Evolutionary conservation across 2,797 vertebrate genomes (phyloP).

Genomic region (Clarias laeviceps): DNA sequence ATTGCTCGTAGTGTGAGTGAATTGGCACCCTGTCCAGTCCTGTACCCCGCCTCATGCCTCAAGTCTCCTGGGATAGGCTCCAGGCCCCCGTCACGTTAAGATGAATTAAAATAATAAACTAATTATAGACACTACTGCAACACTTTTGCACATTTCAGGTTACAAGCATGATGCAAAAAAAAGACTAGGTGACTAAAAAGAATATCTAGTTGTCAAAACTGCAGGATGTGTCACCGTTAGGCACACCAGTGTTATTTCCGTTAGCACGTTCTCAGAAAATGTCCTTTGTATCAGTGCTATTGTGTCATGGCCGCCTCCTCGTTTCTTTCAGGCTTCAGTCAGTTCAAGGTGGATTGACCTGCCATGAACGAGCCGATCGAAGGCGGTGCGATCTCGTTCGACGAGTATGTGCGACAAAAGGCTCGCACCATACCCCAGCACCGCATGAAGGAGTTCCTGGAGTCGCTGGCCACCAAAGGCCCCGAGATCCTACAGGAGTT

Average conservation of each 20-base stretch:
- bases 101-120: too few relatives aligned
- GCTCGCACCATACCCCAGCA: conserved; percentile 96
- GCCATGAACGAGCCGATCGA: conserved; percentile 98
- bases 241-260: too few relatives aligned
- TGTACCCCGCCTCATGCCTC: too few relatives aligned
- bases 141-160: neutral
- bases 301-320: neutral
- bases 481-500: conserved; percentile 97
- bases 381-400: conserved; percentile 95
- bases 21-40: too few relatives aligned
- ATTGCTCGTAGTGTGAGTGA: too few relatives aligned
- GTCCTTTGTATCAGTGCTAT: neutral
- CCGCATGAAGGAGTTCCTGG: conserved; percentile 99
- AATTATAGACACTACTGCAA: neutral
- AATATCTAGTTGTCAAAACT: too few relatives aligned
- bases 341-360: conserved; percentile 60
- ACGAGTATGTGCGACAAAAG: conserved; percentile 98
- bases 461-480: conserved; percentile 92
- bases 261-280: neutral
- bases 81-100: too few relatives aligned
- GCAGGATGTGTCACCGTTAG: too few relatives aligned
- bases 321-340: conserved; percentile 42
- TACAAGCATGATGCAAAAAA: neutral
- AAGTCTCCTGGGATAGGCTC: too few relatives aligned
- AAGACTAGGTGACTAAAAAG: neutral